A percentile compares a stretch with the other conserved stretches of the same genome.
Conservation (phyloP, 2,113 vertebrate species). For the Chloropsis hardwickii region DNA sequence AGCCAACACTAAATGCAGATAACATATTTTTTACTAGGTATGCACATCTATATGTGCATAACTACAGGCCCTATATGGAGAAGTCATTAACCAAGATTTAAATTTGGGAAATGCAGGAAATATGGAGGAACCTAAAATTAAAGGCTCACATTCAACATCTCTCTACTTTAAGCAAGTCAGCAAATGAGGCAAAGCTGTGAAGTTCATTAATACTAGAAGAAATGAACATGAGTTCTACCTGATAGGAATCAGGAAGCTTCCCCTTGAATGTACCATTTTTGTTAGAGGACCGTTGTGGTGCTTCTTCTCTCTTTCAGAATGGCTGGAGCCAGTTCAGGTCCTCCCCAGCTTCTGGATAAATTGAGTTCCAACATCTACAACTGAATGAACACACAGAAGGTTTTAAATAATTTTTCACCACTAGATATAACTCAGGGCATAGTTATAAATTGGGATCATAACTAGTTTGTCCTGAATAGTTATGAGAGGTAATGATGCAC, state of each 20-base stretch:
- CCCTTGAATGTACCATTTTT: not conserved
- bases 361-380: not conserved
- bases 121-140: not conserved
- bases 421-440: not conserved
- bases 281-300: not conserved
- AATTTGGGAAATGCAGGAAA: not conserved
- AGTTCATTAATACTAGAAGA: not conserved
- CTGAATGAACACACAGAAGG: not conserved
- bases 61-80: not conserved
- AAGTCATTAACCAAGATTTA: constrained; percentile 41
- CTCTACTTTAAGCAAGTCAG: not conserved
- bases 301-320: not conserved
- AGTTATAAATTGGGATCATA: not conserved
- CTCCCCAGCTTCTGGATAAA: not conserved
- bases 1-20: constrained; percentile 10
- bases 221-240: not conserved
- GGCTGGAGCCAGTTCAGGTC: not conserved
- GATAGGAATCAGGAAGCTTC: not conserved
- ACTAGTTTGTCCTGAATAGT: not conserved
- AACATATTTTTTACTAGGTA: constrained; percentile 13
- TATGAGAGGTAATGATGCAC: not conserved
- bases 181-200: not conserved
- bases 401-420: not conserved
- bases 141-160: not conserved
- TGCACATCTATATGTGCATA: not conserved